A percentile compares a stretch with the other conserved stretches of the same genome.
Evolutionary conservation across 2,888 invertebrate genomes (phyloP).

Genomic region (Itoplectis maculator): DNA sequence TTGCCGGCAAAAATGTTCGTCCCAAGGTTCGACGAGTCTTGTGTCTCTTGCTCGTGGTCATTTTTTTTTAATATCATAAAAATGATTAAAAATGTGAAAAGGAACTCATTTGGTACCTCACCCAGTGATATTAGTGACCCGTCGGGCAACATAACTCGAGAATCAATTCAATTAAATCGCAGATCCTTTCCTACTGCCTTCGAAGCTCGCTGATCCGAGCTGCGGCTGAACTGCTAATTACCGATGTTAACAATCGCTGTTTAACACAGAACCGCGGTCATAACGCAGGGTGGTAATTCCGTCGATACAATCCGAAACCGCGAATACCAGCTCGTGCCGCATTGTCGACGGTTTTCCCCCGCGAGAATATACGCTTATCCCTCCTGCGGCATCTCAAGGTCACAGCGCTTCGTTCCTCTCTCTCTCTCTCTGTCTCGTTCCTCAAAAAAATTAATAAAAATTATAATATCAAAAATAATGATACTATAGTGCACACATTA

Average conservation of each 20-base stretch:
- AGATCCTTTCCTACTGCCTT: background rate
- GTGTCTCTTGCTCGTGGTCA: too few species aligned
- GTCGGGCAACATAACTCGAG: background rate
- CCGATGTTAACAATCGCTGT: background rate
- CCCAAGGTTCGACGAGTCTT: too few species aligned
- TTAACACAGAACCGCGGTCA: background rate
- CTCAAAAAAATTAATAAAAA: background rate
- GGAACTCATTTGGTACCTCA: too few species aligned
- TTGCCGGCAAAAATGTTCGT: background rate
- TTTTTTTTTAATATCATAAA: too few species aligned
- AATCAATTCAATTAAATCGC: background rate
- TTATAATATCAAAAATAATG: background rate
- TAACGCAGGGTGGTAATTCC: constrained; percentile 5
- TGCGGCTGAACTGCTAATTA: background rate
- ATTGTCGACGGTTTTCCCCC: constrained; percentile 24
- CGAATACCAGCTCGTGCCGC: background rate
- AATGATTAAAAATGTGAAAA: too few species aligned
- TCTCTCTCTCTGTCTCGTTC: background rate
- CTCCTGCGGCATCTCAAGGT: constrained; percentile 35
- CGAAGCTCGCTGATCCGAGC: background rate
- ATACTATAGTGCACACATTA: background rate
- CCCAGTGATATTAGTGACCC: too few species aligned
- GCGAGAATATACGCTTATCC: constrained; percentile 27
- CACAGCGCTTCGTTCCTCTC: constrained; percentile 40
- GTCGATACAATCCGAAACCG: constrained; percentile 25